A percentile compares a stretch with the other conserved stretches of the same genome.
Conservation (phyloP, 2,888 invertebrate genomes). For the Dichetophora obliterata region DNA sequence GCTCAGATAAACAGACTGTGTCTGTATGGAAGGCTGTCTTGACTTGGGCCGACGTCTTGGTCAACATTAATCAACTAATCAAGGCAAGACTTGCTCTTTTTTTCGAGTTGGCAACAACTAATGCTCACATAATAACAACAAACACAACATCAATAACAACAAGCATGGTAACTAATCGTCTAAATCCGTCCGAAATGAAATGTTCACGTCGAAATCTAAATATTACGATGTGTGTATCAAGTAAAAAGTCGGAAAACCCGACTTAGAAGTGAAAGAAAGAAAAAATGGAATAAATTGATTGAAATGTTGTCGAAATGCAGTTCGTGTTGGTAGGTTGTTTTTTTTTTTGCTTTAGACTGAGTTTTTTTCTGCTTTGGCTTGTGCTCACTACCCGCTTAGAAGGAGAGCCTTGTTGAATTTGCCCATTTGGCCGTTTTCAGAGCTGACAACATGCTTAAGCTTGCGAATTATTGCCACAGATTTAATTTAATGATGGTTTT, state of each 20-base stretch:
- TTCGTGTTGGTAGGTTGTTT: slow-evolving; percentile 4
- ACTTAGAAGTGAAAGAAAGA: neutral
- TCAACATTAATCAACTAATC: slow-evolving; percentile 38
- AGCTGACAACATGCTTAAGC: slow-evolving; percentile 33
- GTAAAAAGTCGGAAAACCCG: neutral
- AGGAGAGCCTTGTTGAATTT: neutral
- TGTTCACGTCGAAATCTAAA: slow-evolving; percentile 36
- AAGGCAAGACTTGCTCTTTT: slow-evolving; percentile 19
- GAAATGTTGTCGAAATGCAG: slow-evolving; percentile 31
- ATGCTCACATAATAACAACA: slow-evolving; percentile 30
- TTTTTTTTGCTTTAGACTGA: neutral
- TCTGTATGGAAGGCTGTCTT: neutral
- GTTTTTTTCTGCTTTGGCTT: neutral
- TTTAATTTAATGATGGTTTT: slow-evolving; percentile 36
- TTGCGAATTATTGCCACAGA: slow-evolving; percentile 31
- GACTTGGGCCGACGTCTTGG: slow-evolving; percentile 27
- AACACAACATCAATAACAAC: slow-evolving; percentile 30
- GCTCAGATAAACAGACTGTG: neutral
- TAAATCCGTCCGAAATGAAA: slow-evolving; percentile 25
- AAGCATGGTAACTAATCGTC: neutral
- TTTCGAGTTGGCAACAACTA: neutral
- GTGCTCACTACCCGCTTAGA: neutral
- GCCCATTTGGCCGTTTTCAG: neutral
- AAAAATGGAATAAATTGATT: slow-evolving; percentile 21
- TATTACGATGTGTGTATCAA: neutral